Evolutionary conservation across 2,113 vertebrate species (phyloP), one percentile per base, ranked within the genome.

Genomic region (Oenanthe melanoleuca): DNA sequence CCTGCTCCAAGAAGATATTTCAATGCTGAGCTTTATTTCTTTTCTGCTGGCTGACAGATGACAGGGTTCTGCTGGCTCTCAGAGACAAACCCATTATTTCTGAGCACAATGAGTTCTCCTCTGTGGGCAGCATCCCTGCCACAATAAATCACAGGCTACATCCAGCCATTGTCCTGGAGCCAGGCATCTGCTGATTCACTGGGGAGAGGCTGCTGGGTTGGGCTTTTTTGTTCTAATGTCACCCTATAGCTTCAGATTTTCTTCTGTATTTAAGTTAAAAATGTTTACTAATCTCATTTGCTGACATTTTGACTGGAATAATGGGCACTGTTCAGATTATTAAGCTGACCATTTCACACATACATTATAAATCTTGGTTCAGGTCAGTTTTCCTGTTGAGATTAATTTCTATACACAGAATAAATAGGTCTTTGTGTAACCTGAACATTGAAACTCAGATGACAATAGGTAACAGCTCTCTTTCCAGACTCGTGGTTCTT

Each of bases 101-200:
- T 33, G 67, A 70, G 59, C 85, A 84, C 77, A 88, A 12, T 61
- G 74, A 92, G 88, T 72, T 92, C 56, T 29, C 61, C 31, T 94
- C 80, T 80, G 59, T 25, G 40, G 57, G 24, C 60, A 8, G 50
- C 81, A 72, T 79, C 74, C 42, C 70, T 74, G 79, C 82, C 69
- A 45, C 79, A 69, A 72, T 93, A 81, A 93, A 91, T 80, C 93
- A 85, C 65, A 57, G 60, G 45, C 40, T 57, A 44, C 56, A 77
- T 71, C 67, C 95, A 96, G 85, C 65, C 89, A 8, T 81, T 87
- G 85, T 87, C 70, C 67, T 65, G 81, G 85, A 82, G 87, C 69
- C 82, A 52, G 31, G 64, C 64, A 7, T 23, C 45, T 29, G 63
- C 81, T 89, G 81, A 81, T 87, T 85, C 88, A 56, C 53, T 28